phyloP scores from a whole-genome alignment of 64 coral and sea anemone genomes.

The Stichodactyla mertensii region DNA sequence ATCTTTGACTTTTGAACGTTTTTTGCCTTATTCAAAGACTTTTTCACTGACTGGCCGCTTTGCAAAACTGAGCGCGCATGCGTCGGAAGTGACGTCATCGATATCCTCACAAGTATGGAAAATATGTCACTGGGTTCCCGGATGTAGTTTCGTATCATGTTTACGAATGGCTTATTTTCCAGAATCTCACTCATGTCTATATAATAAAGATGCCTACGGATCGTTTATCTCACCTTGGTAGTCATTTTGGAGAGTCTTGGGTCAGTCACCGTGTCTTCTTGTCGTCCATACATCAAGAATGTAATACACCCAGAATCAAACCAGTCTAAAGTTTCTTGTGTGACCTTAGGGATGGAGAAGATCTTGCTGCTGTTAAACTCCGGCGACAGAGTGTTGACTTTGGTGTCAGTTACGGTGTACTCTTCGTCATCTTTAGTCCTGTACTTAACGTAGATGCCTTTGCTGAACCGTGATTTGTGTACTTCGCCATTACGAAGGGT shows the following conservation, averaged over 20 bases:
- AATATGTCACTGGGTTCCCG: too few species aligned
- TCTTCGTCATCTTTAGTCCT: conserved; percentile 60
- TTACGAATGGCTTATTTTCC: too few species aligned
- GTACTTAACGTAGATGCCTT: conserved; percentile 90
- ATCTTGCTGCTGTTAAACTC: conserved; percentile 83
- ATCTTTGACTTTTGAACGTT: too few species aligned
- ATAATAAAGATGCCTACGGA: neutral
- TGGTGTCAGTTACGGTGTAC: conserved; percentile 53
- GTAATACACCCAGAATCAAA: conserved; percentile 93
- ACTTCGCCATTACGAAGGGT: conserved; percentile 79
- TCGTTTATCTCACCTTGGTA: conserved; percentile 58
- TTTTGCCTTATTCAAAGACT: too few species aligned
- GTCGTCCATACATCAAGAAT: conserved; percentile 72
- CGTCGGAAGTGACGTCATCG: too few species aligned
- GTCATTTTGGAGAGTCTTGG: conserved; percentile 81
- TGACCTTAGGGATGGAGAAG: conserved; percentile 61
- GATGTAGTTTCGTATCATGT: too few species aligned
- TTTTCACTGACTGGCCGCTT: too few species aligned
- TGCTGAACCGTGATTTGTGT: conserved; percentile 75
- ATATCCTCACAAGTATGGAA: too few species aligned
- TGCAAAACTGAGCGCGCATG: too few species aligned
- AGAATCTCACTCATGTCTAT: too few species aligned
- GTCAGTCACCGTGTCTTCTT: conserved; percentile 81
- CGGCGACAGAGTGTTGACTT: conserved; percentile 62
- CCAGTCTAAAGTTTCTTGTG: conserved; percentile 81